Conservation (phyloP, 2,888 invertebrate species). For the Hoplodrina ambigua region DNA sequence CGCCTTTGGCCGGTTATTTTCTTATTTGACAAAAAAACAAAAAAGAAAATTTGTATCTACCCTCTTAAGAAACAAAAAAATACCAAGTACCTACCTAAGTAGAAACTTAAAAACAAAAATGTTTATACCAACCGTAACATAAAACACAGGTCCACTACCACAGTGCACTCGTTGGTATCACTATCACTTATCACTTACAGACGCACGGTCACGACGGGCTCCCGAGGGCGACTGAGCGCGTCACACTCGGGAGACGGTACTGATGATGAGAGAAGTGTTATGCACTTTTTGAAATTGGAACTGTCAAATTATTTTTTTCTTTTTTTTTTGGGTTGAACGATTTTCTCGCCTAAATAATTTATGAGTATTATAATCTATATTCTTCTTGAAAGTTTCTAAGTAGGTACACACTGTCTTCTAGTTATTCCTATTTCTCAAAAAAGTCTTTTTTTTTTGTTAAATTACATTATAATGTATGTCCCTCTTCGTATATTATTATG, state of each 20-base stretch:
- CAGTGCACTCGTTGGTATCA: conserved; percentile 61
- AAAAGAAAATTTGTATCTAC: neutral
- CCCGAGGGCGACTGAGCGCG: conserved; percentile 81
- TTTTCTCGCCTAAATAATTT: too few species aligned
- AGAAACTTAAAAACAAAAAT: neutral
- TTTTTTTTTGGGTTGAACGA: neutral
- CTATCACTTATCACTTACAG: conserved; percentile 59
- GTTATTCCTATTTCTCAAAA: too few species aligned
- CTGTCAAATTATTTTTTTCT: neutral
- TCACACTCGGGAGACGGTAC: conserved; percentile 68
- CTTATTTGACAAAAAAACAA: neutral
- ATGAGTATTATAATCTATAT: too few species aligned
- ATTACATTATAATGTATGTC: neutral
- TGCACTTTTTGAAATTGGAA: conserved; percentile 39
- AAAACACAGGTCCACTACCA: conserved; percentile 57
- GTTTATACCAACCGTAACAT: conserved; percentile 45
- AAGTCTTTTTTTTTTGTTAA: neutral
- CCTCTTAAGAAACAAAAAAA: neutral
- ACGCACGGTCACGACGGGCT: conserved; percentile 73
- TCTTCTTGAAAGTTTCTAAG: too few species aligned
- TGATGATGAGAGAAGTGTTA: conserved; percentile 47
- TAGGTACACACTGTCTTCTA: too few species aligned
- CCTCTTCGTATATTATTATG: neutral
- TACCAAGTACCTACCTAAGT: neutral
- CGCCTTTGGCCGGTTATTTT: too few species aligned